phyloP scores from a whole-genome alignment of 2,888 invertebrate genomes.

The Gasteruption jaculator region DNA sequence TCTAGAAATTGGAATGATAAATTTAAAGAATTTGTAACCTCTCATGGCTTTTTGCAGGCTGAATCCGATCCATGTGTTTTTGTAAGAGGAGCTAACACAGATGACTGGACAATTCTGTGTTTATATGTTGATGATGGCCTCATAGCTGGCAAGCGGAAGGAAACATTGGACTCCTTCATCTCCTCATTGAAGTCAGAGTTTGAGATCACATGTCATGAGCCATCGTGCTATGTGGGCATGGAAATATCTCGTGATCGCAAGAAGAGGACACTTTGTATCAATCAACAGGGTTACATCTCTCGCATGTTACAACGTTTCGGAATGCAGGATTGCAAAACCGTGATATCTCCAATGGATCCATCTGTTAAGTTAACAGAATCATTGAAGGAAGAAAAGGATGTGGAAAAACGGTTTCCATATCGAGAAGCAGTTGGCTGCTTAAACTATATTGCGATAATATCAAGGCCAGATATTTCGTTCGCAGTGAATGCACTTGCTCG shows the following conservation, averaged over 20 bases:
- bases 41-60: neutral
- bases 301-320: constrained; percentile 23
- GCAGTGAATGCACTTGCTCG: constrained; percentile 31
- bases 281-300: constrained; percentile 26
- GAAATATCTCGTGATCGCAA: constrained; percentile 23
- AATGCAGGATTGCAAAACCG: constrained; percentile 15
- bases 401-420: constrained; percentile 18
- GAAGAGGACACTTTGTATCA: constrained; percentile 33
- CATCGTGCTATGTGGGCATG: constrained; percentile 28
- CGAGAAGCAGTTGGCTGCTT: constrained; percentile 27
- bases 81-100: neutral
- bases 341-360: constrained; percentile 32
- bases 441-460: constrained; percentile 26
- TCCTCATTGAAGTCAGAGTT: constrained; percentile 20
- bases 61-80: constrained; percentile 3
- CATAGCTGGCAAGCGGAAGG: constrained; percentile 19
- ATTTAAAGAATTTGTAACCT: neutral
- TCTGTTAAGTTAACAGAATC: constrained; percentile 27
- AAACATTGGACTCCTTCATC: constrained; percentile 21
- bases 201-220: constrained; percentile 20
- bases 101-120: no score
- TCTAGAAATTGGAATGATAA: constrained; percentile 10
- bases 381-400: constrained; percentile 20
- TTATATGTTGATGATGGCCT: constrained; percentile 32
- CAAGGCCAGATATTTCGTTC: constrained; percentile 33